Percentiles rank a stretch among this genome's conserved stretches.
Conservation (phyloP, 2,888 invertebrate genomes). For the Epirrhoe alternata region DNA sequence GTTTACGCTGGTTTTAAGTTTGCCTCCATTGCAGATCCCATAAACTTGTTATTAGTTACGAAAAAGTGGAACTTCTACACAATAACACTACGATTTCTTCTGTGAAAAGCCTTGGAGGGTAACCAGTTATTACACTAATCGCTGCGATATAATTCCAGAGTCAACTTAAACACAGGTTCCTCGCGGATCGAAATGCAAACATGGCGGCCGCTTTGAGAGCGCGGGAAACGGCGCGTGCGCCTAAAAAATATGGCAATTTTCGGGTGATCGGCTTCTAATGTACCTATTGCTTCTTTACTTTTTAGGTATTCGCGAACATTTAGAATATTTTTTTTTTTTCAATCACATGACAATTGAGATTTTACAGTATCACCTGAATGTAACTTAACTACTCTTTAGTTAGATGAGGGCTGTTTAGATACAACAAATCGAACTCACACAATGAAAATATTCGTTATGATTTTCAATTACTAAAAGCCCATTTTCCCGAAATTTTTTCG, state of each 20-base stretch:
- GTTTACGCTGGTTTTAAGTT: slow-evolving; percentile 3
- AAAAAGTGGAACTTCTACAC: slow-evolving; percentile 38
- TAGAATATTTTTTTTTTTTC: too few relatives aligned
- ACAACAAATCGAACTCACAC: too few relatives aligned
- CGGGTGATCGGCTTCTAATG: slow-evolving; percentile 30
- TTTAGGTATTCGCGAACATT: not conserved
- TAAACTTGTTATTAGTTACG: not conserved
- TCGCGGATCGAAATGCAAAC: slow-evolving; percentile 85
- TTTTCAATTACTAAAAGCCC: too few relatives aligned
- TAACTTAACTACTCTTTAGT: too few relatives aligned
- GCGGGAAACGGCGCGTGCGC: slow-evolving; percentile 67
- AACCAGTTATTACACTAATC: slow-evolving; percentile 86
- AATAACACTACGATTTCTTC: slow-evolving; percentile 57
- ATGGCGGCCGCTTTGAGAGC: slow-evolving; percentile 83
- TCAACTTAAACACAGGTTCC: slow-evolving; percentile 85
- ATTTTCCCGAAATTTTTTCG: too few relatives aligned
- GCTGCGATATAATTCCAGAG: slow-evolving; percentile 84
- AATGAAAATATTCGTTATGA: too few relatives aligned
- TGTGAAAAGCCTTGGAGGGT: slow-evolving; percentile 68
- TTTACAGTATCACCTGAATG: too few relatives aligned
- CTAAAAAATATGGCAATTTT: slow-evolving; percentile 35
- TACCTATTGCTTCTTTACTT: slow-evolving; percentile 19
- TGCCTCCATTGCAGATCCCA: not conserved
- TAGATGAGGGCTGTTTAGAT: too few relatives aligned
- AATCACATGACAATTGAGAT: too few relatives aligned